Evolutionary conservation across 2,113 vertebrate genomes (phyloP), one percentile per base, ranked within the genome.

Genomic region (Gallinago paraguaiae): DNA sequence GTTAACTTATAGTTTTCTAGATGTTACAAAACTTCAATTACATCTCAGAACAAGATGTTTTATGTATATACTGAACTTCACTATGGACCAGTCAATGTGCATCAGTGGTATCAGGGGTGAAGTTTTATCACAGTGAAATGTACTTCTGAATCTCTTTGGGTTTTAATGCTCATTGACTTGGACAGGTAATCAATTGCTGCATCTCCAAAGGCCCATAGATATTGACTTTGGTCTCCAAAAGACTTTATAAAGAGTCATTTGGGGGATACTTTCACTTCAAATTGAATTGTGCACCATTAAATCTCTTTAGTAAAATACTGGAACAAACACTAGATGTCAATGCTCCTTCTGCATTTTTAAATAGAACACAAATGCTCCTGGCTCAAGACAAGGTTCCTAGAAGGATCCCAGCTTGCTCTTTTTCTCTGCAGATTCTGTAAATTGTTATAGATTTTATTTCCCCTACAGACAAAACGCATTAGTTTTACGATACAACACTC

Each of bases 121-220:
- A n/a, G 79, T 92, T 72, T 74, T 87, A 82, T 89, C 97, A 95
- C 48, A 72, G 81, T 37, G 16, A 35, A 61, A 83, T 80, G 71
- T 76, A 78, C 92, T 97, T 95, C 93, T 95, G 96, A 95, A 76
- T 96, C 96, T 97, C 96, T 92, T 98, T 96, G 96, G 86, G 83
- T 87, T 94, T 97, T 98, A 96, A 97, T 27, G 91, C 90, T 98
- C 96, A 98, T 97, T 97, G 97, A 88, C 67, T 84, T 85, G 94
- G 98, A 98, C 98, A 98, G 96, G 48, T 97, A 98, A 98, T 98
- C 98, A 31, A 98, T 98, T 91, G 68, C 33, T 86, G 89, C 87
- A 96, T 96, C 97, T 98, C 97, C 87, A 93, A 95, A 97, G 96
- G 85, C 96, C 97, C 86, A 93, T 86, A 91, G 91, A 95, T 98